Evolutionary conservation across 1,140 invertebrate genomes (phyloP).

Genomic region (Plutomurus gul): DNA sequence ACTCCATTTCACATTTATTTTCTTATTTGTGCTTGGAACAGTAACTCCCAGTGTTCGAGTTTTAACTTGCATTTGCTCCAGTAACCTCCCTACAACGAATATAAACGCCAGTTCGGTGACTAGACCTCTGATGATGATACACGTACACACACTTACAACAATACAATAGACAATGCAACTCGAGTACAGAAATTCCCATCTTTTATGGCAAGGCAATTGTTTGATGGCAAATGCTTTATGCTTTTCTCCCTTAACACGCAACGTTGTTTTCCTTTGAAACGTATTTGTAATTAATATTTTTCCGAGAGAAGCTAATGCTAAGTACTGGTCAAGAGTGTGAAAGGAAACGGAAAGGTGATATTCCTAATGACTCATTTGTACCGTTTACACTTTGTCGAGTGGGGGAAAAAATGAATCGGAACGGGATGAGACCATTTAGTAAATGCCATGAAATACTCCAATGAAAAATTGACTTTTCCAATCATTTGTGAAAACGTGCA

Average conservation of each 20-base stretch:
- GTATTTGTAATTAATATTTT: not conserved
- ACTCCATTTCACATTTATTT: not conserved
- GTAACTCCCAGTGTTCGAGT: not conserved
- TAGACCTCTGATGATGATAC: too few relatives aligned
- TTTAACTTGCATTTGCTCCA: too few relatives aligned
- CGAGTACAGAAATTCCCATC: too few relatives aligned
- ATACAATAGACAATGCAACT: too few relatives aligned
- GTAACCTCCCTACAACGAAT: too few relatives aligned
- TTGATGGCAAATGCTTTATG: too few relatives aligned
- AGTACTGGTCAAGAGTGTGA: constrained; percentile 4
- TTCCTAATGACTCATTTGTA: not conserved
- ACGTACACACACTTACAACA: too few relatives aligned
- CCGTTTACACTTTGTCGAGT: not conserved
- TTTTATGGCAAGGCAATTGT: too few relatives aligned
- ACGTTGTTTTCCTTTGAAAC: not conserved
- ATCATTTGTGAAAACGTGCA: constrained; percentile 13
- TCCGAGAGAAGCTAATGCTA: not conserved
- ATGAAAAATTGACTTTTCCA: constrained; percentile 33
- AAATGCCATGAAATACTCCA: not conserved
- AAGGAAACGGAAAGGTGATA: not conserved
- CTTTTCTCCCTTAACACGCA: too few relatives aligned
- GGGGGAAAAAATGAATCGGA: not conserved
- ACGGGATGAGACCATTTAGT: not conserved
- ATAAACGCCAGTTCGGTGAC: too few relatives aligned
- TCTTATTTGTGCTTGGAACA: not conserved